Percentiles rank a stretch among this genome's conserved stretches.
phyloP scores from a whole-genome alignment of 53 echinoderm and acorn worm genomes.

The Mesocentrotus franciscanus region DNA sequence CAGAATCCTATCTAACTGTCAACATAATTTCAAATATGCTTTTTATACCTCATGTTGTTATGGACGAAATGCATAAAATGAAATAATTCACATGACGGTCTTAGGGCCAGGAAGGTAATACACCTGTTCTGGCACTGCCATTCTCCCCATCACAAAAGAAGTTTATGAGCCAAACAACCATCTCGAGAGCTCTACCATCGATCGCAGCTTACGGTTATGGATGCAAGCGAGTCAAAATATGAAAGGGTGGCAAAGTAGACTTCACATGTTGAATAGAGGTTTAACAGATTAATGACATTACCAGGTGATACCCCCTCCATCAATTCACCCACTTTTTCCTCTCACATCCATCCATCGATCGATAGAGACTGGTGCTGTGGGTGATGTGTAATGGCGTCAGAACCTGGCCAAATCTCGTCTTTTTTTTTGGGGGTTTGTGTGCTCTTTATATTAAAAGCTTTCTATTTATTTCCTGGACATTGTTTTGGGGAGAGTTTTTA shows the following conservation, averaged over 20 bases:
- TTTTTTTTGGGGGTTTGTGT: not conserved
- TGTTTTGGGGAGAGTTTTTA: too few species aligned
- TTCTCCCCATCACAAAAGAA: not conserved
- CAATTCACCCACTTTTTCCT: conserved; percentile 10
- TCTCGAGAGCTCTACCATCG: not conserved
- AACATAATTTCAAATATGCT: not conserved
- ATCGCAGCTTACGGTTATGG: not conserved
- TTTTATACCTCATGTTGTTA: not conserved
- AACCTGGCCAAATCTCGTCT: not conserved
- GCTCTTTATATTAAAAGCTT: not conserved
- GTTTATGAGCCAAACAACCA: not conserved
- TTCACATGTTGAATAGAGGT: conserved; percentile 24
- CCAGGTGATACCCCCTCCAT: conserved; percentile 4
- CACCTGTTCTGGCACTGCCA: not conserved
- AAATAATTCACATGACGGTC: not conserved
- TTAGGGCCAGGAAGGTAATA: not conserved
- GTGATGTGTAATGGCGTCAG: not conserved
- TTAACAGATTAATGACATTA: not conserved
- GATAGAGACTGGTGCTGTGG: not conserved
- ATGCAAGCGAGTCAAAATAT: not conserved
- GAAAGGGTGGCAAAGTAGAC: not conserved
- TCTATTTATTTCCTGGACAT: not conserved
- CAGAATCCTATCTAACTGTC: not conserved
- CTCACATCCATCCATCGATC: not conserved
- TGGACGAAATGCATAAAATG: not conserved